Base-by-base conservation (phyloP, 1,140 invertebrate genomes). In the Himalopsyche phryganea region DNA sequence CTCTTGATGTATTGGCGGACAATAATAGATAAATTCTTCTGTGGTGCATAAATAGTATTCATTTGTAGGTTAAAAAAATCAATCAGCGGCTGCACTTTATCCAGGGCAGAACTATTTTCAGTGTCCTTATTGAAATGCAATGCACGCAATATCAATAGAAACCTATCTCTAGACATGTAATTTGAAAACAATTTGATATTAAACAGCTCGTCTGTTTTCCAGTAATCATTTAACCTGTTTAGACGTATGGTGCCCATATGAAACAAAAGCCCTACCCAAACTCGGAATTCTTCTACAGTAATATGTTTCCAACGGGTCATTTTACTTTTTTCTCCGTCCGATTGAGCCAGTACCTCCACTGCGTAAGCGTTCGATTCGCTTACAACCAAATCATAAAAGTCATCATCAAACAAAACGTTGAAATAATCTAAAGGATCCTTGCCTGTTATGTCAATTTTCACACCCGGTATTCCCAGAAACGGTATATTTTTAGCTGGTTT, bases 121-220 rank as follows among this genome's bases (percentile, higher is more conserved):
- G 41, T 7, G 14, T 44, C 14, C 17, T 13, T 6, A 14, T 14
- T 44, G 17, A 44, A 44, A 44, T 44, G 41, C 17, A 44, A 44
- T 7, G 41, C 14, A 44, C 41, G 17, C 14, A 44, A 44, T 9
- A 44, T 44, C 41, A 44, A 44, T 44, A 44, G 17, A 14, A 44
- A 13, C 41, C 41, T 44, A 17, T 44, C 41, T 44, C 14, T n/a
- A 9, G 41, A 44, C 41, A 44, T 13, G 14, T 13, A 44, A 6
- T 44, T n/a, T n/a, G n/a, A n/a, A n/a, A n/a, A n/a, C n/a, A n/a
- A n/a, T n/a, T n/a, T n/a, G n/a, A n/a, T n/a, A n/a, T n/a, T n/a
- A n/a, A n/a, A n/a, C n/a, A n/a, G n/a, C n/a, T n/a, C n/a, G n/a
- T n/a, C n/a, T n/a, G n/a, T n/a, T n/a, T n/a, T n/a, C n/a, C n/a